These are phyloP conservation scores for Clarias pachynema DNA, from an alignment of 2,797 vertebrate species.

Conservation along the genomic window DNA sequence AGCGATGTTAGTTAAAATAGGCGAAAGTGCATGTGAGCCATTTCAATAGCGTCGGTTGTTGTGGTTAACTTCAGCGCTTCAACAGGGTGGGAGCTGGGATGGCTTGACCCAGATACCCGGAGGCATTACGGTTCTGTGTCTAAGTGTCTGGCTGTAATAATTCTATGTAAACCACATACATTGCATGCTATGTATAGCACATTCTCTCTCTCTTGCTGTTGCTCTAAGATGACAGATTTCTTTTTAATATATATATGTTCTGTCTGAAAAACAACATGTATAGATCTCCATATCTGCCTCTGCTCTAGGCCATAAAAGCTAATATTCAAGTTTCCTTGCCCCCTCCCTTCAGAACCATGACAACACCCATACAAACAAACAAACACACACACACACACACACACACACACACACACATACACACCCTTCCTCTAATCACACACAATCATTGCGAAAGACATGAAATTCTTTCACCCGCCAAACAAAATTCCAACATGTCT, in stretches of 20 bases:
- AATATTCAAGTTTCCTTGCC: slow-evolving; percentile 2
- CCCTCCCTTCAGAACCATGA: slow-evolving; percentile 28
- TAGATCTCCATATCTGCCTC: not conserved
- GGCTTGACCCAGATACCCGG: slow-evolving; percentile 35
- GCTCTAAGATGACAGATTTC: not conserved
- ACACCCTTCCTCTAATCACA: slow-evolving; percentile 29
- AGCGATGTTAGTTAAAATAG: slow-evolving; percentile 50
- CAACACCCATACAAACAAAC: slow-evolving; percentile 37
- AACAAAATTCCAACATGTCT: slow-evolving; percentile 41
- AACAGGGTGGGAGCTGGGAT: slow-evolving; percentile 22
- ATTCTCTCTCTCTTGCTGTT: not conserved
- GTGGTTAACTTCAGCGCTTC: slow-evolving; percentile 8
- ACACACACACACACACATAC: not conserved
- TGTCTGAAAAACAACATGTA: not conserved
- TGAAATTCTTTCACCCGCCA: slow-evolving; percentile 26
- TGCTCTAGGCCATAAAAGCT: not conserved
- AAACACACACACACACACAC: slow-evolving; percentile 14
- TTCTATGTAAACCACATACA: not conserved
- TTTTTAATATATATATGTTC: not conserved
- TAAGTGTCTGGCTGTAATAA: not conserved
- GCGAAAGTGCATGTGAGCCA: slow-evolving; percentile 38
- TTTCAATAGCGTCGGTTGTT: slow-evolving; percentile 24
- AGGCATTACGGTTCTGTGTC: not conserved
- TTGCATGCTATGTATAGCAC: not conserved
- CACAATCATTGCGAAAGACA: slow-evolving; percentile 29